phyloP scores from a whole-genome alignment of 2,113 vertebrate species.

The Ctenodactylus gundi region DNA sequence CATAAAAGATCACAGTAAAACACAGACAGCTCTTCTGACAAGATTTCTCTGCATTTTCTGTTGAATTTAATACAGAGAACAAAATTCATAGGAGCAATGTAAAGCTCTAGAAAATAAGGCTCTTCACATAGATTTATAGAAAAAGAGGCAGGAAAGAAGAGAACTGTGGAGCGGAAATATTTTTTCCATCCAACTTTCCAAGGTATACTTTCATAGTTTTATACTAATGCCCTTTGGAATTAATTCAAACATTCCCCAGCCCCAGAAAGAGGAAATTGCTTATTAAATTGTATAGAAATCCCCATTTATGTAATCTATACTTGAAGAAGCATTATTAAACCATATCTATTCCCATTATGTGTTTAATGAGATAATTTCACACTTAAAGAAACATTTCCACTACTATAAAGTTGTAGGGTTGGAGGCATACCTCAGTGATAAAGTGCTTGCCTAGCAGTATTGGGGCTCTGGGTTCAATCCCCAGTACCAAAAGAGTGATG shows the following conservation, averaged over 20 bases:
- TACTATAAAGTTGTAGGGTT: no score
- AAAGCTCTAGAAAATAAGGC: background rate
- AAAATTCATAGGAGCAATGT: background rate
- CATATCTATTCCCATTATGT: background rate
- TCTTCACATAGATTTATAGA: background rate
- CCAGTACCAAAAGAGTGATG: constrained; percentile 48
- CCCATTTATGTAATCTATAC: background rate
- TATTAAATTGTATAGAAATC: background rate
- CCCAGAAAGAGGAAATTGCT: background rate
- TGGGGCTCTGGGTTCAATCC: no score
- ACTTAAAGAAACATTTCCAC: background rate
- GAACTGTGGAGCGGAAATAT: background rate
- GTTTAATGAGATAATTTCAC: constrained; percentile 32
- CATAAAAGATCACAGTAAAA: constrained; percentile 27
- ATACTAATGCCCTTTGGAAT: background rate
- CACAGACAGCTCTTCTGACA: background rate
- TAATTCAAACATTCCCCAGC: background rate
- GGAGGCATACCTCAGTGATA: no score
- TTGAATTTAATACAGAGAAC: background rate
- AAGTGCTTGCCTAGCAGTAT: no score
- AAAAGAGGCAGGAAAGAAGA: background rate
- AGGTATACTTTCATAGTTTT: background rate
- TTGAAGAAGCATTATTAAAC: background rate
- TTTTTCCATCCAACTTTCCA: background rate
- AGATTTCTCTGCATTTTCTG: background rate